phyloP scores from a whole-genome alignment of 53 echinoderm and acorn worm genomes.

The Antedon mediterranea region DNA sequence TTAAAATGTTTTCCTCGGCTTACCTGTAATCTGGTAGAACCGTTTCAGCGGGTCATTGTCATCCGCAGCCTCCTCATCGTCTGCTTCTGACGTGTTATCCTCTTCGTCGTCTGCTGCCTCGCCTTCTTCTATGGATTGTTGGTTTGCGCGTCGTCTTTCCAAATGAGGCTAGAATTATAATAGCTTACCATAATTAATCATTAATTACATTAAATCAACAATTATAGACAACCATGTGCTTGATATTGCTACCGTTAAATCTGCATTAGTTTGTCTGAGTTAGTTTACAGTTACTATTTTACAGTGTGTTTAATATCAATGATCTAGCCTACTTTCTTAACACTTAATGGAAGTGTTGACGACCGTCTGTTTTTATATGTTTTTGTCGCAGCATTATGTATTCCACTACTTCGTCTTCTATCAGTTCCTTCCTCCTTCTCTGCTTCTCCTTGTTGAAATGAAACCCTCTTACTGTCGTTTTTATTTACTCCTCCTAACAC shows the following conservation, averaged over 20 bases:
- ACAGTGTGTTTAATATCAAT: too few species aligned
- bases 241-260: too few species aligned
- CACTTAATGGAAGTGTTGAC: not conserved
- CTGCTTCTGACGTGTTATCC: not conserved
- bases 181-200: too few species aligned
- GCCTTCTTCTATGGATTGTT: constrained; percentile 8
- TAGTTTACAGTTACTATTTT: too few species aligned
- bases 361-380: not conserved
- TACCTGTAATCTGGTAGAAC: not conserved
- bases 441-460: not conserved
- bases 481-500: not conserved
- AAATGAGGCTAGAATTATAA: not conserved
- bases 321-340: not conserved
- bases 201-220: too few species aligned
- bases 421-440: not conserved
- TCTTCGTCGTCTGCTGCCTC: constrained; percentile 1
- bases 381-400: not conserved
- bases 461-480: not conserved
- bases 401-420: not conserved
- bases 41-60: constrained; percentile 1
- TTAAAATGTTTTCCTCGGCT: too few species aligned
- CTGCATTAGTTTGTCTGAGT: too few species aligned
- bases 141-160: not conserved
- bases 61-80: constrained; percentile 5
- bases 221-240: too few species aligned